Evolutionary conservation across 1,140 invertebrate genomes (phyloP), one percentile per base, ranked within the genome.

Genomic region (Drusus annulatus): DNA sequence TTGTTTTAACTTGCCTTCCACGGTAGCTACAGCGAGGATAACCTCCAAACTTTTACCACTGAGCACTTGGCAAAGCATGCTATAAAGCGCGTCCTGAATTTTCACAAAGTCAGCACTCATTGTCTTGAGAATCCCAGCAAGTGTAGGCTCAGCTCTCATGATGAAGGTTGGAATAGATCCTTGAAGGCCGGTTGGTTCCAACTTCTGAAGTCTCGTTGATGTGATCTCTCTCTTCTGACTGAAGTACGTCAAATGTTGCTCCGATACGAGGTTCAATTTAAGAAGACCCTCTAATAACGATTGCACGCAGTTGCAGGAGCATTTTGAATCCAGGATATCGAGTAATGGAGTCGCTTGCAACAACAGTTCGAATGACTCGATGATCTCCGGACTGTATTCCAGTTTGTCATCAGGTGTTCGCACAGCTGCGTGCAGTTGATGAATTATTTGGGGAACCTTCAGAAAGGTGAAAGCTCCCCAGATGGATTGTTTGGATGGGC

Each of bases 391-490:
- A 17, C 94, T 94, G 76, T 91, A 92, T 60, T 94, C 93, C 65
- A 87, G 89, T 77, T 92, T 92, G 76, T 92, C 91, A 25, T 90
- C 90, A 23, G 82, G 84, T 54, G 85, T 88, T n/a, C 88, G 87
- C 82, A 90, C 91, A 69, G 91, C 86, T 4, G 89, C 89, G 77
- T 94, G 92, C 13, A 96, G 85, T 81, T 95, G 93, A 76, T 93
- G 92, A 15, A 96, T 90, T 75, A 96, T 93, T 84, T 94, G 92
- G 3, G 96, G 96, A 74, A 98, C 91, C 90, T 98, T 98, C 0
- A 98, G 90, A 87, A 98, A 98, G 13, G 95, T 96, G 86, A 98
- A 98, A 19, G 96, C 96, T 21, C 95, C 95, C 96, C 97, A 98
- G 85, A 97, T 93, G 2, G 96, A 93, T 84, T 97, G 96, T 74